These are phyloP conservation scores for Torymus tubicola DNA, from an alignment of 2,888 invertebrate species.

Conservation along the genomic window DNA sequence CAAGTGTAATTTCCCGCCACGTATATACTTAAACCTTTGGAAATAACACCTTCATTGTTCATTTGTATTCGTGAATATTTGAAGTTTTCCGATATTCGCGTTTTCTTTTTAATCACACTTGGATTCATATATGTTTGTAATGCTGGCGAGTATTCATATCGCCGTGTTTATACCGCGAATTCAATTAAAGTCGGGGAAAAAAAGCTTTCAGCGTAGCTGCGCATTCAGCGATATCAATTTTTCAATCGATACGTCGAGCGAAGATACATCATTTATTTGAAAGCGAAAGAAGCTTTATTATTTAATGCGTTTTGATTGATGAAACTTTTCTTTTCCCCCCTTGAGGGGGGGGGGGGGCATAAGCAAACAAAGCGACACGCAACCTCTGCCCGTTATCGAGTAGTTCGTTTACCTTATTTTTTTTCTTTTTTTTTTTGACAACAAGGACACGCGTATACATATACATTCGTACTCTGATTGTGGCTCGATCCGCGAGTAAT, in stretches of 20 bases:
- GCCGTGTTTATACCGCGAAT: not conserved
- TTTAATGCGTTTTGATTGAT: not conserved
- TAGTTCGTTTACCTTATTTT: slow-evolving; percentile 31
- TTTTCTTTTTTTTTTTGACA: no score
- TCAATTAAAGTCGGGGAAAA: not conserved
- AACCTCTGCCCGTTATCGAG: slow-evolving; percentile 23
- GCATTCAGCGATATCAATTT: not conserved
- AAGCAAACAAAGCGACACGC: slow-evolving; percentile 15
- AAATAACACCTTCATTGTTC: no score
- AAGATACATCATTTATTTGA: not conserved
- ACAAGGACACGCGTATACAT: slow-evolving; percentile 16
- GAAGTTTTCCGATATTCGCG: no score
- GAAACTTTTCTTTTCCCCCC: slow-evolving; percentile 5
- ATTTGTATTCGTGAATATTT: no score
- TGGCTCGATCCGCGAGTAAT: slow-evolving; percentile 1
- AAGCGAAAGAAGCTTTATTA: not conserved
- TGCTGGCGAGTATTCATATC: not conserved
- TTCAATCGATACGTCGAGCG: not conserved
- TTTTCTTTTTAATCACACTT: no score
- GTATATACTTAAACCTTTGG: no score
- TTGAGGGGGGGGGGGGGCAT: not conserved
- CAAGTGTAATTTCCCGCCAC: no score
- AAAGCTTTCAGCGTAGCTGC: not conserved
- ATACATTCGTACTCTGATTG: not conserved
- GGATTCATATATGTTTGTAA: no score